Conservation (phyloP, 2,113 vertebrate genomes). For the Tyto alba region DNA sequence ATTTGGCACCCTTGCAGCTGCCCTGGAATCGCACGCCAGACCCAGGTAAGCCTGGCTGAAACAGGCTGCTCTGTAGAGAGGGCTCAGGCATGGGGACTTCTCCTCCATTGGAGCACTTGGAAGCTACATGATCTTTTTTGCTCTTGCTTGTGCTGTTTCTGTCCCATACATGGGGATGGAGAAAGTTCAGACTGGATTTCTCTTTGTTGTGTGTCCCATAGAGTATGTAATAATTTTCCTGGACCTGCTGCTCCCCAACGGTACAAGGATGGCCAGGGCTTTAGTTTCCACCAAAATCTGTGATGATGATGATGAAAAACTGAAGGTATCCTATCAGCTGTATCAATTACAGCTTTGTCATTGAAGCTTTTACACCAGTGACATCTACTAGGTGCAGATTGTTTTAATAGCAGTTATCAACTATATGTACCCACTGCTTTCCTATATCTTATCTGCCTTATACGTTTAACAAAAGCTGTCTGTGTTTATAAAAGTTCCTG, state of each 20-base stretch:
- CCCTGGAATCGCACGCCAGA: background rate
- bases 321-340: background rate
- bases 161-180: background rate
- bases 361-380: background rate
- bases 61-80: background rate
- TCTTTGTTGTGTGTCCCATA: background rate
- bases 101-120: accelerated
- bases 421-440: background rate
- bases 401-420: background rate
- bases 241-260: background rate
- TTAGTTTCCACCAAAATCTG: background rate
- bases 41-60: background rate
- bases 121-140: background rate
- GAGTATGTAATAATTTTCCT: background rate
- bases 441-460: background rate
- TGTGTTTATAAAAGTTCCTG: background rate
- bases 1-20: background rate
- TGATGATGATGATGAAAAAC: background rate
- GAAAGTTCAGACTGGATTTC: background rate
- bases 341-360: background rate
- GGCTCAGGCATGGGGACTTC: background rate
- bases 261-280: background rate
- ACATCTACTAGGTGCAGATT: background rate
- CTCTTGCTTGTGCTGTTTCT: background rate
- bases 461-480: background rate